Conservation (phyloP, 2,888 invertebrate genomes). For the Acleris sparsana region DNA sequence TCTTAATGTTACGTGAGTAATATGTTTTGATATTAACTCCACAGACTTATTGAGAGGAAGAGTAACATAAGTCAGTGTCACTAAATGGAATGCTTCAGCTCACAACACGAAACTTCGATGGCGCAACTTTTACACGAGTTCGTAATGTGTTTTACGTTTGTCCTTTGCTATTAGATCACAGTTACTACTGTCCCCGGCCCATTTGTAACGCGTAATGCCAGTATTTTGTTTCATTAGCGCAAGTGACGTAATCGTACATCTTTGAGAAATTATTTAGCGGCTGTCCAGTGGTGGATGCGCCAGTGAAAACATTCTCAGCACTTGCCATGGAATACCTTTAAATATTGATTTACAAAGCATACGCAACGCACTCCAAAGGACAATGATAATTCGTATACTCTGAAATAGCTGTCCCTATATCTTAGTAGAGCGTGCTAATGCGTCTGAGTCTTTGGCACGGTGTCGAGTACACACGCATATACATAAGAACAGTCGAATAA, state of each 20-base stretch:
- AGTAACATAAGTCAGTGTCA: constrained; percentile 9
- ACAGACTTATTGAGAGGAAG: constrained; percentile 14
- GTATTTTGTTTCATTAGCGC: constrained; percentile 43
- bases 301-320: constrained; percentile 44
- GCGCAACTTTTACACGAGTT: constrained; percentile 24
- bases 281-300: constrained; percentile 42
- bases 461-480: constrained; percentile 48
- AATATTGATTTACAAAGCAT: not conserved
- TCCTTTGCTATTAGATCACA: constrained; percentile 17
- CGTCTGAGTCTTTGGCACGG: constrained; percentile 62
- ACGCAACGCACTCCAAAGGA: constrained; percentile 7
- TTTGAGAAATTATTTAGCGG: constrained; percentile 48
- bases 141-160: constrained; percentile 28
- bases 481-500: constrained; percentile 54
- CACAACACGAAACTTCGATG: constrained; percentile 2
- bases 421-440: constrained; percentile 55
- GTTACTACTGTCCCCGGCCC: constrained; percentile 32
- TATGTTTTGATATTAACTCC: not conserved
- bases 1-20: not conserved
- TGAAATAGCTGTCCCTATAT: constrained; percentile 61
- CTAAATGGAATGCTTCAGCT: constrained; percentile 3
- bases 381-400: constrained; percentile 46
- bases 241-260: constrained; percentile 46
- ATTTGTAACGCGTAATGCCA: constrained; percentile 40
- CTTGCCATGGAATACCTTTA: constrained; percentile 14